Evolutionary conservation across 2,797 vertebrate species (phyloP), one percentile per base, ranked within the genome.

Genomic region (Anguilla obscura): DNA sequence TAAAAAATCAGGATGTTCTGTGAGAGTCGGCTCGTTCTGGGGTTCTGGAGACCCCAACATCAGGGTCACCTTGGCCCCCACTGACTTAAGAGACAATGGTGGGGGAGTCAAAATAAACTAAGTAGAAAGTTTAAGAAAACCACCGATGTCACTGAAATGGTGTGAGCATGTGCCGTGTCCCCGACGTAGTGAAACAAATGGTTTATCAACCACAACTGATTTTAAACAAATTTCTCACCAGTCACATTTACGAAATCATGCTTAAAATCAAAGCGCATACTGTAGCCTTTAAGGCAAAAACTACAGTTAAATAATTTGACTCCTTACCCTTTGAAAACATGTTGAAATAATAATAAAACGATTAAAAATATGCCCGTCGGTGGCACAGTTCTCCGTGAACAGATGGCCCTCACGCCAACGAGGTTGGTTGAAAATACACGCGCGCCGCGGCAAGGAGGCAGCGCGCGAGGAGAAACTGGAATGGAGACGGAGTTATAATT

Each of bases 1-100:
- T 45, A 45, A 45, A 45, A 45, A 89, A 90, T 90, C 60, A 88
- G 30, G 86, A 86, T 85, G 82, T 88, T 89, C 85, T 36, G 60
- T 84, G 86, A 86, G 79, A 24, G 58, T 9, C 69, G 86, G 71
- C 66, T 8, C 58, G 45, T 88, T 50, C 86, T 56, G 14, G 85
- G 86, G 82, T 50, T 87, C 60, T n/a, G 33, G 54, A 40, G 84
- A 69, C 86, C 56, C 52, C 14, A 5, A 87, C 71, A 83, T 14
- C 7, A 52, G 60, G 89, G 88, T 89, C 82, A 88, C 84, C 36
- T 30, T 82, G 33, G 66, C 36, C 58, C 56, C 45, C 3, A 6
- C 16, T 50, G n/a, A 66, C 54, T 16, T 48, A 10, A 8, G 5
- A 48, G 79, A 82, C n/a, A 6, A 24, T 8, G 45, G 45, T 27